Conservation (phyloP, 1,140 invertebrate genomes). For the Cecropterus lyciades region DNA sequence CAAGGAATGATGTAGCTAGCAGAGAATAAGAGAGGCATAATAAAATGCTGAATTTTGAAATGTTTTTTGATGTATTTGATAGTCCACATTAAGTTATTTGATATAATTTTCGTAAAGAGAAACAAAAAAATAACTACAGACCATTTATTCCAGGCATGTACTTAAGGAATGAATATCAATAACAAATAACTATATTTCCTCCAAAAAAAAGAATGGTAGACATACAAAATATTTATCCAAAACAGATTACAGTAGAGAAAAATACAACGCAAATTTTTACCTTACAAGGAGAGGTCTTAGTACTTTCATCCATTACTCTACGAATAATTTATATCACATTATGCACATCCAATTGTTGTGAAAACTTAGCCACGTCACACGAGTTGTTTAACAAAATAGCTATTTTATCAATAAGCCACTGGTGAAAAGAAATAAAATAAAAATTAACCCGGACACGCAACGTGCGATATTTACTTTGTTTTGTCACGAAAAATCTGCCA, state of each 20-base stretch:
- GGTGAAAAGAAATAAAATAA: constrained; percentile 75
- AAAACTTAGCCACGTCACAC: constrained; percentile 70
- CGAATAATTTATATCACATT: constrained; percentile 68
- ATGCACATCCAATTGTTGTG: constrained; percentile 62
- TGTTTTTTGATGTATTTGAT: no score
- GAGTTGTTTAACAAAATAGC: constrained; percentile 69
- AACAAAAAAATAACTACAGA: no score
- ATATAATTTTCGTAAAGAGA: no score
- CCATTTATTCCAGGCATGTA: no score
- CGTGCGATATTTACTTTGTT: constrained; percentile 61
- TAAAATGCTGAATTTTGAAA: no score
- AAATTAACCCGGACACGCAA: constrained; percentile 69
- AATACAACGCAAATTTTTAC: constrained; percentile 63
- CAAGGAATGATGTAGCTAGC: no score
- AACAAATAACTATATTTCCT: no score
- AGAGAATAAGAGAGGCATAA: no score
- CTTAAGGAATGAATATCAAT: no score
- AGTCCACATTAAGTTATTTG: no score
- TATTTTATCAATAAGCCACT: constrained; percentile 80
- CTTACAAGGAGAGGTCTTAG: constrained; percentile 78
- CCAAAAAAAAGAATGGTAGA: no score
- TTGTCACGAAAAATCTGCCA: constrained; percentile 26
- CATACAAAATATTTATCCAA: not conserved
- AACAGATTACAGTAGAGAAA: constrained; percentile 17
- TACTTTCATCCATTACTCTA: constrained; percentile 79